Percentiles rank a stretch among this genome's conserved stretches.
Conservation (phyloP, 2,888 invertebrate species). For the Ornithoptera priamus region DNA sequence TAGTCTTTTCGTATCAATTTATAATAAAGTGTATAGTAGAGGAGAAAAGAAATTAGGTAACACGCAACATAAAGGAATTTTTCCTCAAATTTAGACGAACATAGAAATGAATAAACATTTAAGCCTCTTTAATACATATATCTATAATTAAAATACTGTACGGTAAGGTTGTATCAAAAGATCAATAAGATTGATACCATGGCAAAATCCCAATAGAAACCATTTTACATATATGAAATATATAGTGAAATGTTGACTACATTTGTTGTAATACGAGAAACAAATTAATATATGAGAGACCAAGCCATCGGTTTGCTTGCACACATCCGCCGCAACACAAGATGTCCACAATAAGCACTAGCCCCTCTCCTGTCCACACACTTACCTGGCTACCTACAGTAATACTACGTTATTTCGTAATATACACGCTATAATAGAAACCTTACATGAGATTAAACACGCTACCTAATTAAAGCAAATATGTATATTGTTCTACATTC, state of each 20-base stretch:
- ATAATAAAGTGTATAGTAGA: slow-evolving; percentile 11
- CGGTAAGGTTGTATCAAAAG: not conserved
- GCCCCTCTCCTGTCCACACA: slow-evolving; percentile 34
- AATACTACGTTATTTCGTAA: slow-evolving; percentile 39
- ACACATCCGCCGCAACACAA: slow-evolving; percentile 1
- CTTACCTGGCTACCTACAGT: slow-evolving; percentile 38
- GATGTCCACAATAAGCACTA: slow-evolving; percentile 37
- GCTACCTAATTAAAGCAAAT: slow-evolving; percentile 64
- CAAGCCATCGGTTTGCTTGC: not conserved
- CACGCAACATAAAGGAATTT: not conserved
- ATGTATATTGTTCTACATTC: slow-evolving; percentile 58
- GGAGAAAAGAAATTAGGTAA: not conserved
- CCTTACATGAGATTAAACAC: slow-evolving; percentile 43
- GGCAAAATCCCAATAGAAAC: not conserved
- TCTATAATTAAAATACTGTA: not conserved
- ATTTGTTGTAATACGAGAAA: too few species aligned
- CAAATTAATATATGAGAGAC: too few species aligned
- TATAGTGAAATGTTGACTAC: too few species aligned
- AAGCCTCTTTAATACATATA: not conserved
- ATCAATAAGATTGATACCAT: not conserved
- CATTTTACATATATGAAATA: not conserved
- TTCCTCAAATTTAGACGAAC: not conserved
- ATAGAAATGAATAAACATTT: not conserved
- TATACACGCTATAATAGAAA: slow-evolving; percentile 38
- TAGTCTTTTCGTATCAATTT: slow-evolving; percentile 27